A percentile compares a stretch with the other conserved stretches of the same genome.
Conservation (phyloP, 2,888 invertebrate genomes). For the Homarus gammarus region DNA sequence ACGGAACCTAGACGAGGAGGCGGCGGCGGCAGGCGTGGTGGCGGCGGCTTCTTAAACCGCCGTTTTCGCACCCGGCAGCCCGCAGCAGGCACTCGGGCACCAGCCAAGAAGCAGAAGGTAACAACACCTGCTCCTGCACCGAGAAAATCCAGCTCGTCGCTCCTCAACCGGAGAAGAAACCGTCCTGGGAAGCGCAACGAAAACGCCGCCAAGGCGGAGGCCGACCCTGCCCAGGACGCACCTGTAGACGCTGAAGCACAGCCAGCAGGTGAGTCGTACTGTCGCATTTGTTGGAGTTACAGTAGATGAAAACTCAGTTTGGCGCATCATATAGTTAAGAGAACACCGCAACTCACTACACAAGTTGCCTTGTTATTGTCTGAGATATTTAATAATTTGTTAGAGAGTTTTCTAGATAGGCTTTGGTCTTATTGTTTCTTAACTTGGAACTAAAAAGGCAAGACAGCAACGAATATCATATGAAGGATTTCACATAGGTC, state of each 20-base stretch:
- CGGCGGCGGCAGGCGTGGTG: not conserved
- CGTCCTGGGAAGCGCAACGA: not conserved
- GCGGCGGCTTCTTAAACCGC: conserved; percentile 32
- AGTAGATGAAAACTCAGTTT: not conserved
- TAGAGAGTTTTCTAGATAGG: not conserved
- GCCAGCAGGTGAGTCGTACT: not conserved
- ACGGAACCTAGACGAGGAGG: not conserved
- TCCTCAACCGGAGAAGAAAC: not conserved
- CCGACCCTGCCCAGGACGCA: not conserved
- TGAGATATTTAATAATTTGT: not conserved
- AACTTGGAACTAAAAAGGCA: no score
- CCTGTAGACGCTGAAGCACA: conserved; percentile 1
- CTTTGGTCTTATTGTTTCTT: no score
- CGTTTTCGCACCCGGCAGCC: conserved; percentile 9
- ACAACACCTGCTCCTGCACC: not conserved
- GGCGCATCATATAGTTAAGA: no score
- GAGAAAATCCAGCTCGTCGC: not conserved
- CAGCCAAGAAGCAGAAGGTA: not conserved
- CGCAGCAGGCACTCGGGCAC: not conserved
- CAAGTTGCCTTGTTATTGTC: no score
- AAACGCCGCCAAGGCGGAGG: not conserved
- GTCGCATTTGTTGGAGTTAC: not conserved
- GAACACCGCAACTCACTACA: no score
- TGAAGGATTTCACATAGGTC: no score
- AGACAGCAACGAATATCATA: no score